Conservation (phyloP, 2,113 vertebrate genomes). For the Nesoenas mayeri region DNA sequence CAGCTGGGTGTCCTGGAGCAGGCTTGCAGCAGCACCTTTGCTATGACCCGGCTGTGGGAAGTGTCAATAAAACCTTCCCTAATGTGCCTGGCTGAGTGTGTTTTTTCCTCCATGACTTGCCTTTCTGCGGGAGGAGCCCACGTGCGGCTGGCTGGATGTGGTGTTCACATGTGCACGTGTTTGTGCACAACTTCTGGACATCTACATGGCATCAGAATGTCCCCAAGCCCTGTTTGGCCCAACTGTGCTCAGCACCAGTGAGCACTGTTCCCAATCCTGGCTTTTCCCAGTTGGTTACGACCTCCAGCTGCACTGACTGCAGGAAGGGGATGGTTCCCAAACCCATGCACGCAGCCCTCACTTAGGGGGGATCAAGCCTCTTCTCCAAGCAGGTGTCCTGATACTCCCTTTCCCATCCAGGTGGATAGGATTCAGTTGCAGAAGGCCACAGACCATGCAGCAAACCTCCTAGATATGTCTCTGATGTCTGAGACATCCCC, state of each 20-base stretch:
- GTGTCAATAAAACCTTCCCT: conserved; percentile 18
- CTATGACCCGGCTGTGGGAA: background rate
- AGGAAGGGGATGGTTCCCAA: rapidly evolving
- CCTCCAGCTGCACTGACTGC: background rate
- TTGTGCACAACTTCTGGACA: rapidly evolving
- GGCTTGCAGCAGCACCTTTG: background rate
- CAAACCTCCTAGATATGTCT: background rate
- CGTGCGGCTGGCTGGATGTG: rapidly evolving
- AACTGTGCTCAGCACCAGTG: rapidly evolving
- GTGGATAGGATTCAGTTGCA: background rate
- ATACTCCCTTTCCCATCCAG: too few relatives aligned
- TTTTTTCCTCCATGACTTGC: background rate
- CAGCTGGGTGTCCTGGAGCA: background rate
- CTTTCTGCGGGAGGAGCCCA: background rate
- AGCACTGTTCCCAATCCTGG: rapidly evolving
- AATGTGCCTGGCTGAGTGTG: background rate
- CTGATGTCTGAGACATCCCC: too few relatives aligned
- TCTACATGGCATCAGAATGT: rapidly evolving
- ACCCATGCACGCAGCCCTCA: background rate
- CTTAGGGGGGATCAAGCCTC: background rate
- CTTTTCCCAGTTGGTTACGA: rapidly evolving
- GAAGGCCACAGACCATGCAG: background rate
- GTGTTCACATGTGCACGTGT: rapidly evolving
- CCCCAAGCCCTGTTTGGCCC: rapidly evolving
- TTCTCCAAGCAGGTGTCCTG: too few relatives aligned